These are phyloP conservation scores for Corvus moneduloides DNA, from an alignment of 2,113 vertebrate genomes.

Conservation along the genomic window DNA sequence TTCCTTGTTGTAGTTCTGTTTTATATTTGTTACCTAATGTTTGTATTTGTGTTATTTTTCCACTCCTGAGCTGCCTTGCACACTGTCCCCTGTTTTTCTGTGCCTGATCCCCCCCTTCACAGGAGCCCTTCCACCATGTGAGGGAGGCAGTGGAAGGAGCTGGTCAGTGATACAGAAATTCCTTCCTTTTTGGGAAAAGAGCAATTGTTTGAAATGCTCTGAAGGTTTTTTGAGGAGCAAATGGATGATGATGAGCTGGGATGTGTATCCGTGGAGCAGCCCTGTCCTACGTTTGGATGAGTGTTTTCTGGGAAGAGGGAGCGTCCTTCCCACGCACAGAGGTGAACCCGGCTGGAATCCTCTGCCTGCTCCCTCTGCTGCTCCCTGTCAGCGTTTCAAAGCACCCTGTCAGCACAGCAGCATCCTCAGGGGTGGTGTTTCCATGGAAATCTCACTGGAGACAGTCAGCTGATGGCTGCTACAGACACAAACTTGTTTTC, in stretches of 20 bases:
- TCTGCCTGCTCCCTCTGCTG: neutral
- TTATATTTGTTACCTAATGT: neutral
- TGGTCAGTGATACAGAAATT: neutral
- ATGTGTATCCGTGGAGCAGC: neutral
- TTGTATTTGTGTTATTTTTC: neutral
- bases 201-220: neutral
- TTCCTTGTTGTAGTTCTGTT: neutral
- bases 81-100: neutral
- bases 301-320: neutral
- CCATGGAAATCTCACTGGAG: constrained; percentile 86
- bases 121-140: neutral
- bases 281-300: neutral
- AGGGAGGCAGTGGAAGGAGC: neutral
- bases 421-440: constrained; percentile 84
- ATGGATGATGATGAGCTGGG: neutral
- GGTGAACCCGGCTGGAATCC: neutral
- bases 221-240: neutral
- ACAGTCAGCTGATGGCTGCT: constrained; percentile 87
- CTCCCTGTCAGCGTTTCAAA: constrained; percentile 11
- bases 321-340: neutral
- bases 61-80: neutral
- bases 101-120: neutral
- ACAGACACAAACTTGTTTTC: constrained; percentile 60
- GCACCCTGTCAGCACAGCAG: constrained; percentile 74
- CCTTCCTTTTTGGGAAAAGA: neutral